phyloP scores from a whole-genome alignment of 2,888 invertebrate genomes.

The Platycheirus rosarum region DNA sequence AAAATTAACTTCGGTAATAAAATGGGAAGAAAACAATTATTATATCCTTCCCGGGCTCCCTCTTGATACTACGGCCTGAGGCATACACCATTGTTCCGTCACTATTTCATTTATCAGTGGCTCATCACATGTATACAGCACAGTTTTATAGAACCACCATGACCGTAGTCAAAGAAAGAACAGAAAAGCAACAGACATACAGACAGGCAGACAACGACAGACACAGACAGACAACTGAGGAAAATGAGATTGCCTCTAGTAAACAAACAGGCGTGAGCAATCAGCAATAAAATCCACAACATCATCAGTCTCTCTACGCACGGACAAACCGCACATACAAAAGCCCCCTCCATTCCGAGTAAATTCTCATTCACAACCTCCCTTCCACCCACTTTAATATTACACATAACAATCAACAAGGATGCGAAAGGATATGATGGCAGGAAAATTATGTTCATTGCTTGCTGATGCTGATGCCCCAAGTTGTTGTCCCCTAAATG shows the following conservation, averaged over 20 bases:
- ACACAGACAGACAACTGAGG: constrained; percentile 21
- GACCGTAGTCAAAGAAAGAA: not conserved
- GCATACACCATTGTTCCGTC: constrained; percentile 36
- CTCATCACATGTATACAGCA: constrained; percentile 46
- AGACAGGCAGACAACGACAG: constrained; percentile 22
- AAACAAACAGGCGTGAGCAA: constrained; percentile 67
- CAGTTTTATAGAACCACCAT: not conserved
- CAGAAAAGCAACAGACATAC: constrained; percentile 39
- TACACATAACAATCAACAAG: constrained; percentile 12
- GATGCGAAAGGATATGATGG: constrained; percentile 34
- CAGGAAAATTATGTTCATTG: constrained; percentile 51
- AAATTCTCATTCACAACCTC: not conserved
- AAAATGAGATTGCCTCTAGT: constrained; percentile 67
- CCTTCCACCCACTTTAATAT: constrained; percentile 17
- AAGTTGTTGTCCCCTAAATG: constrained; percentile 59
- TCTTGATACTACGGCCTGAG: constrained; percentile 1
- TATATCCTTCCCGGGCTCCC: constrained; percentile 42
- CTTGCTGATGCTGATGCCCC: constrained; percentile 29
- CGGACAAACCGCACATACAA: constrained; percentile 24
- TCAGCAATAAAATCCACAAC: constrained; percentile 67
- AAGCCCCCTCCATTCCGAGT: not conserved
- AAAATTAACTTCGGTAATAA: constrained; percentile 68
- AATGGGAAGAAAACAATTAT: constrained; percentile 67
- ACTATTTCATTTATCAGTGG: constrained; percentile 66
- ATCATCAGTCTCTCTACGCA: constrained; percentile 33